Base-by-base conservation (phyloP, 2,888 invertebrate genomes). In the Lissonota sp. region DNA sequence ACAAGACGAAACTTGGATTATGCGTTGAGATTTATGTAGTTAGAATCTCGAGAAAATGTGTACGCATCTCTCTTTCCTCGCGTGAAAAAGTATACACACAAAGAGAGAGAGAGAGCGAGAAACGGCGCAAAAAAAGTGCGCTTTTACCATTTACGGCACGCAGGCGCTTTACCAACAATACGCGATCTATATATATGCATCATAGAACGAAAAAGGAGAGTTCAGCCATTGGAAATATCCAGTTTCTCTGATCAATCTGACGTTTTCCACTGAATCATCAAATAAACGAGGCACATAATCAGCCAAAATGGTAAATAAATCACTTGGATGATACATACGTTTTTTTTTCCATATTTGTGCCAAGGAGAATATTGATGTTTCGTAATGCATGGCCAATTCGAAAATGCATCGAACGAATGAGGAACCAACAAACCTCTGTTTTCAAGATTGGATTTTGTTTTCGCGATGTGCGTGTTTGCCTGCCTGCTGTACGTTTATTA, bases 191-290 rank as follows among this genome's bases (percentile, higher is more conserved):
- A 58, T 40, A 74, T 66, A 46, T 40, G 44, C 57, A 66, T 44
- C 57, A 55, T 26, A 26, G 26, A 77, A 53, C 72, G 44, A 71
- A 71, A 26, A 78, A 69, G 74, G 70, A 44, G 78, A 3, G 42
- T 81, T 81, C 78, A 78, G 81, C 81, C 81, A 81, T 78, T 81
- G 74, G 78, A 55, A 73, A 78, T 76, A 80, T 78, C 78, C 55
- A 49, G 64, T 74, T 73, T 70, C 12, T 12, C 70, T 78, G 70
- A 81, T 71, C 81, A 81, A 77, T 80, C 76, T 78, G 40, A 78
- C 81, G 74, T 70, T 74, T 81, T 80, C 69, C 66, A 70, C 69
- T 53, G 14, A 51, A 77, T 81, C 64, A 55, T 70, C 73, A 39
- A 58, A 70, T 40, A 55, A 69, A 73, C 62, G 69, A 51, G 14